Evolutionary conservation across 2,888 invertebrate genomes (phyloP).

Genomic region (Chaetogeoica ovagalla): DNA sequence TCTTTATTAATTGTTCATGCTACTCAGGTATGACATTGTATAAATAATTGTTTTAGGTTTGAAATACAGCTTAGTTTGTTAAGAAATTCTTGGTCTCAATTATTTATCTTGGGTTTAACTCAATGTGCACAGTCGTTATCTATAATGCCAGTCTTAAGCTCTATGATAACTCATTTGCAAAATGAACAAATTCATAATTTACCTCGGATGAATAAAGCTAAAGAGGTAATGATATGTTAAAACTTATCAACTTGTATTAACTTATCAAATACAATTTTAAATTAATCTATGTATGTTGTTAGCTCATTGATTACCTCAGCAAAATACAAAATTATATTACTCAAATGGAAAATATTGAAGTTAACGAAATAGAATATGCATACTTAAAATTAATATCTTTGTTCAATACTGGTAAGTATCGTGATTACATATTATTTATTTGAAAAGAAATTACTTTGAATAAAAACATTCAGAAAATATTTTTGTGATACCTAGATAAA

Average conservation of each 20-base stretch:
- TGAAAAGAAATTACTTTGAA: not conserved
- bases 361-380: conserved; percentile 84
- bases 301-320: conserved; percentile 77
- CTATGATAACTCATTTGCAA: conserved; percentile 79
- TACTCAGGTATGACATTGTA: not conserved
- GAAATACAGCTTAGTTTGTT: conserved; percentile 83
- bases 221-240: conserved; percentile 58
- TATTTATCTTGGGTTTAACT: conserved; percentile 87
- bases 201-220: conserved; percentile 75
- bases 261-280: too few species aligned
- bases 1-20: not conserved
- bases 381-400: conserved; percentile 82
- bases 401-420: conserved; percentile 73
- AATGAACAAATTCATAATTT: conserved; percentile 74
- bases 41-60: conserved; percentile 64
- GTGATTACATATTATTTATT: not conserved
- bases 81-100: conserved; percentile 87
- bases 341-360: conserved; percentile 72
- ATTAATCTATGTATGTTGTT: conserved; percentile 57
- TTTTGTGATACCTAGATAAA: conserved; percentile 18
- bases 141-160: conserved; percentile 78
- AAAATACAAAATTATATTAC: conserved; percentile 81
- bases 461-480: not conserved
- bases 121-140: conserved; percentile 81
- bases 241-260: too few species aligned